Base-by-base conservation (phyloP, 2,113 vertebrate species). In the Xiphias gladius region DNA sequence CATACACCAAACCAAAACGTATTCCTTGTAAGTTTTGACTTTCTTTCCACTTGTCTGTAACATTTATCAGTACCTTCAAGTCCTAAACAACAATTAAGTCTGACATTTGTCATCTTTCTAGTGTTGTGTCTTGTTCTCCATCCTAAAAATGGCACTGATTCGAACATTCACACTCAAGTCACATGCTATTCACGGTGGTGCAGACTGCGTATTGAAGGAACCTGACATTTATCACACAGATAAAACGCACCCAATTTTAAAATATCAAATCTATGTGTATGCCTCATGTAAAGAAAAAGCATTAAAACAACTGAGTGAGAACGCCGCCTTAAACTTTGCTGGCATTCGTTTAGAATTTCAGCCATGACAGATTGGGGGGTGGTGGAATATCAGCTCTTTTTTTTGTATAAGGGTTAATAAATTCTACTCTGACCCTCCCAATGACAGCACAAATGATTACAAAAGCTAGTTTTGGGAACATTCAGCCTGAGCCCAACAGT, bases 331-430 rank as follows among this genome's bases (percentile, higher is more conserved):
- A 50, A 74, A 52, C 1, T 3, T 41, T 48, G 22, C 28, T 39
- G 54, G 19, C 20, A 59, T 46, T 52, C 55, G 57, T 54, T 70
- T 41, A 72, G 24, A 61, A 48, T 78, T 85, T 58, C 58, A 46
- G 2, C 37, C 30, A 24, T 80, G 68, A 85, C 69, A 84, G 9
- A 77, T 28, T 70, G 24, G 50, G 52, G 61, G 13, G 8, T 58
- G 57, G 16, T 63, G 28, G 13, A 63, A 37, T 77, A 78, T 81
- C 43, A 61, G 46, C 50, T 65, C 35, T 55, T 63, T 85, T 78
- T 82, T 86, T 78, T 75, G 54, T 83, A 61, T 66, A 72, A 87
- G 79, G 81, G 76, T 83, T 83, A 92, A 89, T 90, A 67, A 84
- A 28, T 77, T 87, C 87, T 73, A 79, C 66, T 64, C 46, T 30